phyloP scores from a whole-genome alignment of 2,113 vertebrate genomes.

The Mormoops blainvillei region DNA sequence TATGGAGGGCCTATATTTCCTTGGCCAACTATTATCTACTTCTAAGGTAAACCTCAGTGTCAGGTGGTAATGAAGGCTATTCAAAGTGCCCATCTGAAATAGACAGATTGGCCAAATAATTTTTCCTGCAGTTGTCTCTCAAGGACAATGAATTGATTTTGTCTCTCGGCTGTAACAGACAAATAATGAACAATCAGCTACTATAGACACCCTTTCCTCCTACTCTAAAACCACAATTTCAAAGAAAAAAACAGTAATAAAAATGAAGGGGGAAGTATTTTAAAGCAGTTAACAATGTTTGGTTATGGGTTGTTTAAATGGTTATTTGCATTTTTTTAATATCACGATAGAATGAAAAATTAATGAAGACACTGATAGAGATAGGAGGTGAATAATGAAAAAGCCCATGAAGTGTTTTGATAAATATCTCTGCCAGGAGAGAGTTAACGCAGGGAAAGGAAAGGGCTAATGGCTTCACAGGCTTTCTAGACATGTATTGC shows the following conservation, averaged over 20 bases:
- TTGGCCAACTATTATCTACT: neutral
- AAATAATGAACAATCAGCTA: constrained; percentile 62
- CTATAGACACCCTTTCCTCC: neutral
- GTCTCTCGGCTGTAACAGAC: constrained; percentile 40
- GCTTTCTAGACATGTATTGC: neutral
- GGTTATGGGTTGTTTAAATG: constrained; percentile 7
- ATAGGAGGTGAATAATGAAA: constrained; percentile 31
- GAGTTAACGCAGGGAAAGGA: neutral
- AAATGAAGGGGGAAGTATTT: neutral
- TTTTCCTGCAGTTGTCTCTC: constrained; percentile 56
- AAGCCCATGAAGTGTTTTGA: neutral
- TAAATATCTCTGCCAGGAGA: neutral
- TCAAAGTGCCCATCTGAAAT: constrained; percentile 46
- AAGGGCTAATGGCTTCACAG: constrained; percentile 8
- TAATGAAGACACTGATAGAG: constrained; percentile 38
- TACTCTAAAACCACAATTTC: neutral
- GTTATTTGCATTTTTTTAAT: constrained; percentile 1
- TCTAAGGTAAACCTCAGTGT: neutral
- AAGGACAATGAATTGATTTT: constrained; percentile 67
- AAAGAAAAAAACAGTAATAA: neutral
- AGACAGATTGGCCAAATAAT: constrained; percentile 63
- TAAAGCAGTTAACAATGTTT: neutral
- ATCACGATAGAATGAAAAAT: constrained; percentile 51
- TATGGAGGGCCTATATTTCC: neutral
- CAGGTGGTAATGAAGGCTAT: neutral